These are phyloP conservation scores for Hoplodrina blanda DNA, from an alignment of 2,888 invertebrate genomes.

Conservation along the genomic window DNA sequence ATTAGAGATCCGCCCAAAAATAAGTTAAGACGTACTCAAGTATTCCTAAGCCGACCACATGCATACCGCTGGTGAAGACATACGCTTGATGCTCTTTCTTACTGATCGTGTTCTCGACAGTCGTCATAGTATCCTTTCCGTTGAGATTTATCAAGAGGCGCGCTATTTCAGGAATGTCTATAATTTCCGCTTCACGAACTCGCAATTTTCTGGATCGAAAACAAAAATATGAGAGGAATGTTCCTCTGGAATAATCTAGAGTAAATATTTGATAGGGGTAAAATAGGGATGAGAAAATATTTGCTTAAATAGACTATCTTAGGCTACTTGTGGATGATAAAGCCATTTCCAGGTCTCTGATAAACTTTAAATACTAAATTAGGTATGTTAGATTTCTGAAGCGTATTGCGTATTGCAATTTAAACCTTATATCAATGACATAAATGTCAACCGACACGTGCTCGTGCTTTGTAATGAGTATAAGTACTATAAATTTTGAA, in stretches of 20 bases:
- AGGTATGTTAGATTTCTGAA: too few relatives aligned
- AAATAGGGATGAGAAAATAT: background rate
- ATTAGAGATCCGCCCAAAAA: too few relatives aligned
- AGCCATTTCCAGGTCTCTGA: too few relatives aligned
- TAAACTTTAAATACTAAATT: too few relatives aligned
- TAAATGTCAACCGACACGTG: too few relatives aligned
- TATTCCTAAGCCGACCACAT: slow-evolving; percentile 79
- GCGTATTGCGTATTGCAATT: too few relatives aligned
- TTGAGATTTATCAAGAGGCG: slow-evolving; percentile 75
- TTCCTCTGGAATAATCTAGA: background rate
- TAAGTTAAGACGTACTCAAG: slow-evolving; percentile 76
- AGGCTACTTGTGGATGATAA: too few relatives aligned
- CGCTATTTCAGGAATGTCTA: slow-evolving; percentile 81
- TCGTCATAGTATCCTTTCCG: slow-evolving; percentile 77
- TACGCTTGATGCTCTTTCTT: slow-evolving; percentile 72
- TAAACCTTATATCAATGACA: too few relatives aligned
- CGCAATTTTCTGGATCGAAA: slow-evolving; percentile 75
- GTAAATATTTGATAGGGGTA: background rate
- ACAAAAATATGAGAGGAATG: slow-evolving; percentile 13
- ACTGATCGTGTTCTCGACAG: slow-evolving; percentile 76
- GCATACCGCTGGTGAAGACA: slow-evolving; percentile 77
- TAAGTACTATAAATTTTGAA: too few relatives aligned
- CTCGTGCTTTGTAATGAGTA: too few relatives aligned
- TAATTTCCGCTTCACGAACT: slow-evolving; percentile 81
- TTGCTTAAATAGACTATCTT: background rate